These are phyloP conservation scores for Zaprionus nigranus DNA, from an alignment of 1,140 invertebrate species.

Conservation along the genomic window DNA sequence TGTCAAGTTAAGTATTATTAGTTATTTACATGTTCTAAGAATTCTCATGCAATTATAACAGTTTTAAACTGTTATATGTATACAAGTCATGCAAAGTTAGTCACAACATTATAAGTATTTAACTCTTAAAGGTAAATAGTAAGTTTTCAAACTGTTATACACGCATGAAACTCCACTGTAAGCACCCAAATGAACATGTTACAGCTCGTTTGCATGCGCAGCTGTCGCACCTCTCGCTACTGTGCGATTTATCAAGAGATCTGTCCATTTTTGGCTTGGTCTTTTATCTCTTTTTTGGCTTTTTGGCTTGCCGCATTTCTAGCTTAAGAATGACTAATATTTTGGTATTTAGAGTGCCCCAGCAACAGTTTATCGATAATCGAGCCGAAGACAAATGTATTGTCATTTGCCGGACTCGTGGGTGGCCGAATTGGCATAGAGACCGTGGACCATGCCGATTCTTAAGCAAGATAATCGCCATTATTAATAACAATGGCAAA, in stretches of 20 bases:
- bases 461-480: constrained; percentile 49
- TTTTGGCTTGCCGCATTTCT: constrained; percentile 35
- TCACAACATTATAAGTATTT: neutral
- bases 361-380: constrained; percentile 44
- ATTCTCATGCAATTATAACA: neutral
- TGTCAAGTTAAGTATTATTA: neutral
- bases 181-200: neutral
- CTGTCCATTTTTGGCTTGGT: constrained; percentile 60
- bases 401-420: constrained; percentile 54
- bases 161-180: neutral
- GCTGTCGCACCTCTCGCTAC: constrained; percentile 40
- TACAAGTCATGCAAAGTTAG: neutral
- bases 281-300: constrained; percentile 10
- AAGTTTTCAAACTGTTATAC: constrained; percentile 17
- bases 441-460: constrained; percentile 1
- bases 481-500: constrained; percentile 70
- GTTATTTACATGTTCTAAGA: neutral
- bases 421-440: constrained; percentile 40
- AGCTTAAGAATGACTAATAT: constrained; percentile 70
- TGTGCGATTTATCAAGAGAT: constrained; percentile 60
- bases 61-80: constrained; percentile 1
- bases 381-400: constrained; percentile 51
- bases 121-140: neutral
- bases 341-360: constrained; percentile 72
- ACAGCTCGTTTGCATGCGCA: constrained; percentile 8